Percentiles rank a stretch among this genome's conserved stretches.
Conservation (phyloP, 2,797 vertebrate genomes). For the Semaprochilodus insignis region DNA sequence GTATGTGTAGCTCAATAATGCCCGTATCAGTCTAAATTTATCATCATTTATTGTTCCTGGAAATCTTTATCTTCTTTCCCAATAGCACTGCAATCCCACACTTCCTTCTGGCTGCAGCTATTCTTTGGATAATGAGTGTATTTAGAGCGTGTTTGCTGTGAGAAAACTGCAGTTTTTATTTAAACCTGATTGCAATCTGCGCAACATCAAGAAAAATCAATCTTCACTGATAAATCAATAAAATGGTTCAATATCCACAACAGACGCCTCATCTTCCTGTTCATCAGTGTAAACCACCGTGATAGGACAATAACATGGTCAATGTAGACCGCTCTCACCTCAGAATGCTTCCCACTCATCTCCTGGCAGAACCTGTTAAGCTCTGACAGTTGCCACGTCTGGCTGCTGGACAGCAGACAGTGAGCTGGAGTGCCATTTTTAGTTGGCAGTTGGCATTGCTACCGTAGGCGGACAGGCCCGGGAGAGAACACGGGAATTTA, state of each 20-base stretch:
- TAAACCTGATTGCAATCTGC: background rate
- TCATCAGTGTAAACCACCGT: background rate
- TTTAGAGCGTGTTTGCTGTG: too few species aligned
- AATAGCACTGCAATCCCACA: too few species aligned
- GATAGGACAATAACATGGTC: background rate
- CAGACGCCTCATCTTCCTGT: background rate
- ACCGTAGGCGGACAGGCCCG: conserved; percentile 26
- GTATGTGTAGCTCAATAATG: too few species aligned
- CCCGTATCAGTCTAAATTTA: too few species aligned
- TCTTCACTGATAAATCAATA: background rate
- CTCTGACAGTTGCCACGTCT: conserved; percentile 34
- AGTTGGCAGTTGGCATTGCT: conserved; percentile 43
- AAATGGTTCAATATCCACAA: background rate
- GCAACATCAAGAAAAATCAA: too few species aligned
- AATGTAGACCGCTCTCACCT: conserved; percentile 13
- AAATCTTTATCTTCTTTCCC: too few species aligned
- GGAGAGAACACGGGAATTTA: conserved; percentile 30
- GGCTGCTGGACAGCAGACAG: conserved; percentile 45
- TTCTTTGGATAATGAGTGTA: too few species aligned
- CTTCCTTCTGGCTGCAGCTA: too few species aligned
- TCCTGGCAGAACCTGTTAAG: conserved; percentile 16
- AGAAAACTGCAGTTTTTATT: too few species aligned
- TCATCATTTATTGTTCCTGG: too few species aligned
- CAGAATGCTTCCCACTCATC: conserved; percentile 14
- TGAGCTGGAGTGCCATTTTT: conserved; percentile 49